phyloP scores from a whole-genome alignment of 1,140 invertebrate species.

The Cydia strobilella region DNA sequence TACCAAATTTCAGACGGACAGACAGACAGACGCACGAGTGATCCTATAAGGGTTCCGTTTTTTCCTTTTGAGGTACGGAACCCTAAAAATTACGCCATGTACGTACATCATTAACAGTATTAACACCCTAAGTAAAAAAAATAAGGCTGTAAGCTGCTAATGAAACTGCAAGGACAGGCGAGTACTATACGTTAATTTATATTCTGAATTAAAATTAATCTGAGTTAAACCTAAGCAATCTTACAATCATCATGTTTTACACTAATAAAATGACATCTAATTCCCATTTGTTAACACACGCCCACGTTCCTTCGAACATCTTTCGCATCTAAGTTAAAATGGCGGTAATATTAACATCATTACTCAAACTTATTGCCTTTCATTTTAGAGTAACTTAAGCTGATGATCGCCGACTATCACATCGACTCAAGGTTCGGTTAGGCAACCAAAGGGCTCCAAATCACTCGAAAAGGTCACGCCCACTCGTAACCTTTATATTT shows the following conservation, averaged over 20 bases:
- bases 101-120: no score
- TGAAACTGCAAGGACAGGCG: no score
- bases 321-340: background rate
- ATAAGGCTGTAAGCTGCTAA: no score
- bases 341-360: background rate
- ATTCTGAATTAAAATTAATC: no score
- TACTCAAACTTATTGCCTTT: background rate
- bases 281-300: slow-evolving; percentile 2
- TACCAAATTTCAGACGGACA: no score
- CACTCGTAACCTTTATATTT: slow-evolving; percentile 25
- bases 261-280: background rate
- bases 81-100: no score
- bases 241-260: background rate
- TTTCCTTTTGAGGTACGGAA: no score
- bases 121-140: no score
- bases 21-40: no score
- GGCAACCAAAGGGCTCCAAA: slow-evolving; percentile 13
- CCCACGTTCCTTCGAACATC: background rate
- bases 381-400: background rate
- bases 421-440: slow-evolving; percentile 10
- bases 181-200: no score
- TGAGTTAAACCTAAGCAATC: no score
- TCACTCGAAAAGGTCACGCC: slow-evolving; percentile 11
- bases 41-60: no score
- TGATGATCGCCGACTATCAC: slow-evolving; percentile 2